phyloP scores from a whole-genome alignment of 2,888 invertebrate genomes.

The Apamea anceps region DNA sequence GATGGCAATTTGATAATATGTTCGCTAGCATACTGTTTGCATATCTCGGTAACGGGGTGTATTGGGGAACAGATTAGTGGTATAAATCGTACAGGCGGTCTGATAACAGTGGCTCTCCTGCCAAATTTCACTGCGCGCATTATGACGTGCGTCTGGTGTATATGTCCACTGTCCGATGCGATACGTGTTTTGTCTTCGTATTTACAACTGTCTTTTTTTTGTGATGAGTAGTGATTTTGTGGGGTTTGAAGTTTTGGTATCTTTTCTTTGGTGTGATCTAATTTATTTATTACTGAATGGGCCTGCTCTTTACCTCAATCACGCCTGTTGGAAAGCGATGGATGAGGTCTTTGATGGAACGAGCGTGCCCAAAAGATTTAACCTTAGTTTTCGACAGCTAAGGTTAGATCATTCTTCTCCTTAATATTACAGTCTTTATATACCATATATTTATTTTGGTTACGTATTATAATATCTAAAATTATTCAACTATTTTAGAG shows the following conservation, averaged over 20 bases:
- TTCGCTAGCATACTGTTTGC: constrained; percentile 16
- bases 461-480: no score
- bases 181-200: background rate
- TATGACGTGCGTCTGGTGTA: constrained; percentile 75
- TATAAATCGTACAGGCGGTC: constrained; percentile 71
- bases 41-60: constrained; percentile 66
- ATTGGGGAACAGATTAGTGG: constrained; percentile 66
- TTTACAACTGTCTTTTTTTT: background rate
- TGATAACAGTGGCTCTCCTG: constrained; percentile 80
- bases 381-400: background rate
- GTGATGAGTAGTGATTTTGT: background rate
- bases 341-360: background rate
- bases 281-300: background rate
- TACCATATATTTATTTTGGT: background rate
- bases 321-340: background rate
- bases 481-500: no score
- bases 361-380: background rate
- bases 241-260: background rate
- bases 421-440: background rate
- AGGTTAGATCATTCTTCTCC: background rate
- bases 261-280: background rate
- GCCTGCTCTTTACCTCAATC: background rate
- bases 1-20: constrained; percentile 40
- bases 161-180: constrained; percentile 67
- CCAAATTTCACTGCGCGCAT: constrained; percentile 80